A percentile compares a stretch with the other conserved stretches of the same genome.
These are phyloP conservation scores for Tamias sibiricus DNA, from an alignment of 2,113 vertebrate genomes.

Conservation along the genomic window DNA sequence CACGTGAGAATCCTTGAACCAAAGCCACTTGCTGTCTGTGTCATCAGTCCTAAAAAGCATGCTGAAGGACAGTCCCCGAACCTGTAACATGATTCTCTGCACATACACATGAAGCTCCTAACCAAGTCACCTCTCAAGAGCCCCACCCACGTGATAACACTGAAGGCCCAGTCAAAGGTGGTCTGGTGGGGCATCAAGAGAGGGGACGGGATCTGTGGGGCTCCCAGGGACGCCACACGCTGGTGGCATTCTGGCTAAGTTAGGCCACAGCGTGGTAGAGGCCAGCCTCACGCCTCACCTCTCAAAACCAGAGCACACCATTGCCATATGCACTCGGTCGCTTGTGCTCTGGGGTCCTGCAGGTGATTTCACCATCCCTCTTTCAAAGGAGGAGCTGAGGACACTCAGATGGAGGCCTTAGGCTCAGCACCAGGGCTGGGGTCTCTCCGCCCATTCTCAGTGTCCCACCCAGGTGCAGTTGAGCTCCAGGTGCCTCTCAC, in stretches of 20 bases:
- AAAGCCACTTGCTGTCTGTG: not conserved
- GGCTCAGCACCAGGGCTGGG: no score
- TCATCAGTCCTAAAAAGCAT: not conserved
- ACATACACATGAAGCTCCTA: no score
- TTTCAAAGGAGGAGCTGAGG: not conserved
- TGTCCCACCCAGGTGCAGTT: not conserved
- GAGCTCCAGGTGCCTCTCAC: not conserved
- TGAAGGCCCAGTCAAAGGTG: not conserved
- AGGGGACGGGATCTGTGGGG: no score
- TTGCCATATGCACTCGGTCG: fast-evolving
- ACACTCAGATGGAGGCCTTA: not conserved
- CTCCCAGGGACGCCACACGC: not conserved
- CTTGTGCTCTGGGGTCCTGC: fast-evolving
- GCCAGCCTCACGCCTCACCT: no score
- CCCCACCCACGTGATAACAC: fast-evolving
- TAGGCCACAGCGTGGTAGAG: not conserved
- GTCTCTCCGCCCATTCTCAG: no score
- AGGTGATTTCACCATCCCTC: not conserved
- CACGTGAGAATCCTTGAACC: not conserved
- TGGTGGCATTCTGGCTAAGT: not conserved
- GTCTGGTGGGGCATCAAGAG: no score
- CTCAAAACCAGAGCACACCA: fast-evolving
- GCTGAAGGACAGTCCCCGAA: not conserved
- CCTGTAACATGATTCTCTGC: fast-evolving
- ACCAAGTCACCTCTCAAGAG: not conserved